Conservation (phyloP, 2,113 vertebrate species). For the Lophura nycthemera region DNA sequence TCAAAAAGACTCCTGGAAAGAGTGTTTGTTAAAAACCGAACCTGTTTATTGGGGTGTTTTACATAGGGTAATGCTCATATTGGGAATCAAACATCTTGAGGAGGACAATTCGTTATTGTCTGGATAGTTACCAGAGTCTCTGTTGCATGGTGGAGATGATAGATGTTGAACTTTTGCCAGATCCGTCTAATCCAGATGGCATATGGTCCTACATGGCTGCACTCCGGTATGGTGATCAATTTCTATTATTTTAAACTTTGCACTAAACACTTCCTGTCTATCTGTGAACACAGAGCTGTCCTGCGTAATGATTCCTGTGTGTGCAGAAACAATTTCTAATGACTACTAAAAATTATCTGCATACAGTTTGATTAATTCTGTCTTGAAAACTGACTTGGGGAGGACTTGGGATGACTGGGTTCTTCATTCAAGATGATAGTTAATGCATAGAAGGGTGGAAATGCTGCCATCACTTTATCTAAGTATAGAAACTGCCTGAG, state of each 20-base stretch:
- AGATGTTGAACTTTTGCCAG: background rate
- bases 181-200: background rate
- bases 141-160: background rate
- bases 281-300: rapidly evolving
- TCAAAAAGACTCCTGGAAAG: rapidly evolving
- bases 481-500: background rate
- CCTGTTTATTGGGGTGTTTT: background rate
- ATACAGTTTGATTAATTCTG: background rate
- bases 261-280: background rate
- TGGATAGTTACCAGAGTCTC: background rate
- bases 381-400: background rate
- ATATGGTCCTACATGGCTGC: background rate
- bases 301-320: background rate
- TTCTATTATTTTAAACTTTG: background rate
- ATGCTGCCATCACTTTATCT: background rate
- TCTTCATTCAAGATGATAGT: background rate
- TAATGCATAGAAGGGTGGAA: background rate
- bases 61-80: rapidly evolving
- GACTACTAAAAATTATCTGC: background rate
- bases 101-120: background rate
- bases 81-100: background rate
- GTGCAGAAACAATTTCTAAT: background rate
- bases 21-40: background rate
- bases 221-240: background rate
- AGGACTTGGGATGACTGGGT: background rate